Percentiles rank a stretch among this genome's conserved stretches.
Conservation (phyloP, 2,797 vertebrate species). For the Myiothlypis coronata region DNA sequence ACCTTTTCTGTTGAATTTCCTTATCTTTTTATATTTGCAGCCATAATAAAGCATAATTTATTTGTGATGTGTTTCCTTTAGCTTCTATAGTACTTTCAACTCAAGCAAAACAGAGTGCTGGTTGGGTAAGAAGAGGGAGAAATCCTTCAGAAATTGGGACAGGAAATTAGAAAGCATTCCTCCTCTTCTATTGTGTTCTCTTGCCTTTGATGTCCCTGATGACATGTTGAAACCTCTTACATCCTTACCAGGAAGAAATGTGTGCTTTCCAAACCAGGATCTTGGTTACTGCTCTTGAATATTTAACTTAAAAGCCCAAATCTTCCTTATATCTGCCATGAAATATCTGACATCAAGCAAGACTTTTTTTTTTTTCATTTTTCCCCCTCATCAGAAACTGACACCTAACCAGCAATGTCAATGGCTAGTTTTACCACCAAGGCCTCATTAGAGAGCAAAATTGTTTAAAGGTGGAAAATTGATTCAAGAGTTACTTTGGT, state of each 20-base stretch:
- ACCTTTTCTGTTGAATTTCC: constrained; percentile 20
- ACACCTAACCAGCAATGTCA: not conserved
- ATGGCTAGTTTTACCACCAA: not conserved
- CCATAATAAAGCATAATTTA: not conserved
- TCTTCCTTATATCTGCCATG: not conserved
- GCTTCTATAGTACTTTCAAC: not conserved
- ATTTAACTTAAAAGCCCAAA: not conserved
- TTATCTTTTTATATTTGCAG: constrained; percentile 18
- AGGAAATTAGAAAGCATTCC: not conserved
- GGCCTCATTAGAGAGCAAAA: not conserved
- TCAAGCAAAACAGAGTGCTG: not conserved
- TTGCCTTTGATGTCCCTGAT: not conserved
- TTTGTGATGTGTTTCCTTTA: not conserved
- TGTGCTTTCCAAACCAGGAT: not conserved
- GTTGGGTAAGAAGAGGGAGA: not conserved
- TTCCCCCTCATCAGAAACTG: not conserved
- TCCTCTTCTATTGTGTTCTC: not conserved
- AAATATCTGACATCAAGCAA: not conserved
- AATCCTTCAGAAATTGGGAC: not conserved
- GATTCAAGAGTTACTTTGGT: not conserved
- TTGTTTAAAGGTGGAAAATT: not conserved
- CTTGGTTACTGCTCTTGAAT: not conserved
- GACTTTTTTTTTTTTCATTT: not conserved
- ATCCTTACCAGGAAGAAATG: not conserved
- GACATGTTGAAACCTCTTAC: not conserved